phyloP scores from a whole-genome alignment of 2,113 vertebrate species.

The Ptyas mucosa region DNA sequence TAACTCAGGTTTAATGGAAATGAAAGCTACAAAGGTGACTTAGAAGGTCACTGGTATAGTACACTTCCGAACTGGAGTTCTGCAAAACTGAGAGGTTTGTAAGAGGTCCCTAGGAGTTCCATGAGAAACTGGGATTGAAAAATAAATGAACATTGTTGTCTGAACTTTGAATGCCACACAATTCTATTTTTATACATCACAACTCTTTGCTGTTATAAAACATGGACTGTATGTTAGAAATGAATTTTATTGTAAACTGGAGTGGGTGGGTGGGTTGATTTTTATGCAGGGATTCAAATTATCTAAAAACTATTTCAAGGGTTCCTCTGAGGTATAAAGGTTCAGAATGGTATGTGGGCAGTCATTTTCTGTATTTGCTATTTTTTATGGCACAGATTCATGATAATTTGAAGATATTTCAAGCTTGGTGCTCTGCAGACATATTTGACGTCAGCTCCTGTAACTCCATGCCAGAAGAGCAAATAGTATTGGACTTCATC shows the following conservation, averaged over 20 bases:
- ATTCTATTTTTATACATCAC: neutral
- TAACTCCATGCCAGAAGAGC: neutral
- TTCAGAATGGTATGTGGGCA: neutral
- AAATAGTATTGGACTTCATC: neutral
- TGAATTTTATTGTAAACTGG: neutral
- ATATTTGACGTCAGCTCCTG: neutral
- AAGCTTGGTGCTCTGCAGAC: neutral
- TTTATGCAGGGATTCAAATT: neutral
- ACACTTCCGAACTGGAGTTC: neutral
- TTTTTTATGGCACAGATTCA: neutral
- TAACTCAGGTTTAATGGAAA: neutral
- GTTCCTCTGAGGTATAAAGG: neutral
- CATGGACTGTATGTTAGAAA: neutral
- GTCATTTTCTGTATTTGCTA: neutral
- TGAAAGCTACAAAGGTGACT: neutral
- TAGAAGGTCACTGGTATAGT: neutral
- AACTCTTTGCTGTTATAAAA: neutral
- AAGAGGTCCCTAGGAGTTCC: neutral
- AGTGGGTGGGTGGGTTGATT: neutral
- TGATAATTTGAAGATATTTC: neutral
- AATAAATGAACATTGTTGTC: neutral
- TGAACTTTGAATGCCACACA: neutral
- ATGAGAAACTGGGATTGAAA: neutral
- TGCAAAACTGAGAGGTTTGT: neutral
- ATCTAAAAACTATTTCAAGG: neutral